Evolutionary conservation across 2,113 vertebrate genomes (phyloP), one percentile per base, ranked within the genome.

Genomic region (Limnothrissa miodon): DNA sequence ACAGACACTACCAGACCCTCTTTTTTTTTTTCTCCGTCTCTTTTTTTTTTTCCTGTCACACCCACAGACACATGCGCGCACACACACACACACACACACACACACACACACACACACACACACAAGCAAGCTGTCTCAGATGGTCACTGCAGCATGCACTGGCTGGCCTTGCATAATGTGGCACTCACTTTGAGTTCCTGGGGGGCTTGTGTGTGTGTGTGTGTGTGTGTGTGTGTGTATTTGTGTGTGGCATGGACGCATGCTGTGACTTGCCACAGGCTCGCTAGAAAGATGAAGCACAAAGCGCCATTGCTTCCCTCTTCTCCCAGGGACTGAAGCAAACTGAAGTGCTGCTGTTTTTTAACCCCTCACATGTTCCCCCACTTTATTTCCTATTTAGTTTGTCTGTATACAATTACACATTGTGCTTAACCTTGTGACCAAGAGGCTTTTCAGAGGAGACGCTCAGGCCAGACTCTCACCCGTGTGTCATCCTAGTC

Each of bases 241-340:
- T n/a, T 66, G n/a, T 66, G 59, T 66, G 59, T 70, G 66, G 66
- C 66, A 74, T 74, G 10, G 66, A 17, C 66, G 36, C 66, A 74
- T 15, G 66, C 66, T 33, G 66, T 74, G 66, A 74, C 66, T 74
- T 74, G 66, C 62, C 62, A 70, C 62, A 70, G 62, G 62, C 66
- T 74, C 29, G 66, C 66, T 15, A 21, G 11, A 36, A 36, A 15
- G 66, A 74, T 74, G 25, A 13, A 74, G 33, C 11, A 0, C 0
- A 39, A 17, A 11, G 59, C n/a, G 9, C 25, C n/a, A 2, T 10
- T 1, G 25, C 7, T n/a, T 29, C 59, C n/a, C n/a, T 62, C n/a
- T 29, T 29, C 59, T 29, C 59, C 51, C 59, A 29, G 23, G 5
- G 59, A 29, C 51, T 62, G 59, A n/a, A 29, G 59, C 9, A 62